Base-by-base conservation (phyloP, 2,113 vertebrate genomes). In the Rhegmatorhina hoffmannsi region DNA sequence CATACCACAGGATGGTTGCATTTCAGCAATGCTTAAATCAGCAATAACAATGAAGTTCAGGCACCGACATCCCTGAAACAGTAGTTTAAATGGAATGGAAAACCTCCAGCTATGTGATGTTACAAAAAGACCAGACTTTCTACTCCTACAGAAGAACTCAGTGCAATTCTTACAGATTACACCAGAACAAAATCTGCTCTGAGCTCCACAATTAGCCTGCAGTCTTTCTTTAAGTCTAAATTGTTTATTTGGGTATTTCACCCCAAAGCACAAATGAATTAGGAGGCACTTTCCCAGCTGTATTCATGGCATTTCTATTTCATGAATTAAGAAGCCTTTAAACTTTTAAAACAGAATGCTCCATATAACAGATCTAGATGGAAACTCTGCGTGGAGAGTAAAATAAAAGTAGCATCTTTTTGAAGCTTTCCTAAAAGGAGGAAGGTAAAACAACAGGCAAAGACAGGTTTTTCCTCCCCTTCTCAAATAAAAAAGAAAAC, bases 11-110 rank as follows among this genome's bases (percentile, higher is more conserved):
- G 66, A 29, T 31, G 40, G 34, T 72, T 84, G 77, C 66, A 89
- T 87, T 89, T 92, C 77, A 93, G 60, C 62, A 77, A 58, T 60
- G 79, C 64, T 93, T 84, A 82, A 82, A 75, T 94, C 80, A 95
- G 66, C 80, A 93, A 50, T 58, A 92, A 64, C 31, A 82, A 86
- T 68, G 44, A 95, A 81, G 36, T 67, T 63, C 24, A 59, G 74
- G 69, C 44, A 96, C 14, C 15, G 33, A 90, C 29, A 53, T 56
- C 17, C 43, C 46, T 43, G 31, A 69, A 92, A 82, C 78, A 28
- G 28, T 63, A 55, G 29, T 31, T 66, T 36, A 59, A 74, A 25
- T 12, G 25, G 78, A 84, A 84, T 3, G 7, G 40, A 92, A 92
- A 72, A 36, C 14, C 23, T 75, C 23, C 49, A 72, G 46, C 40